These are phyloP conservation scores for Anoncus sp. DNA, from an alignment of 2,888 invertebrate genomes.

Conservation along the genomic window DNA sequence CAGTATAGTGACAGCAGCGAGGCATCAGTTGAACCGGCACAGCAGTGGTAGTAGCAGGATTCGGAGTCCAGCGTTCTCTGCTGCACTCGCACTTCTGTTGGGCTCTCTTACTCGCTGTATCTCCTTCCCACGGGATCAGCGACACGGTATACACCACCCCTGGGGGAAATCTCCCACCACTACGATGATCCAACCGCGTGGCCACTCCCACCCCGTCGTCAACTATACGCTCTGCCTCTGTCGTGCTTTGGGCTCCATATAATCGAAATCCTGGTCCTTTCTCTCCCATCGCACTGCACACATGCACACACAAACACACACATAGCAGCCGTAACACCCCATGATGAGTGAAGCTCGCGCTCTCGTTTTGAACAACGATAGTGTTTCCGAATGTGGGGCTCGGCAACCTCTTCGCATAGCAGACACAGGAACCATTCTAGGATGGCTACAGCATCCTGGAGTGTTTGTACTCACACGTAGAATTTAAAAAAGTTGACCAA, in stretches of 20 bases:
- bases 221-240: constrained; percentile 22
- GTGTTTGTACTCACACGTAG: neutral
- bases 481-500: neutral
- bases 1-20: too few species aligned
- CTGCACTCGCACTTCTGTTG: constrained; percentile 54
- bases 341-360: constrained; percentile 30
- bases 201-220: constrained; percentile 51
- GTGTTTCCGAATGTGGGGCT: constrained; percentile 17
- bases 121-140: constrained; percentile 58
- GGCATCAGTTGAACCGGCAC: constrained; percentile 28
- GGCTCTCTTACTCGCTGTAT: constrained; percentile 49
- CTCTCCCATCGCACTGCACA: constrained; percentile 33
- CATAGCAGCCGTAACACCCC: constrained; percentile 38
- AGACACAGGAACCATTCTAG: neutral
- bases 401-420: constrained; percentile 6
- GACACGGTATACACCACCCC: constrained; percentile 32
- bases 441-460: neutral
- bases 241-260: constrained; percentile 36
- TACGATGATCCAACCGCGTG: constrained; percentile 38
- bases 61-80: constrained; percentile 40
- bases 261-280: constrained; percentile 48
- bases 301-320: too few species aligned
- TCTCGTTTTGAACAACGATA: constrained; percentile 5
- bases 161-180: constrained; percentile 46
- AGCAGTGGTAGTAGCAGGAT: constrained; percentile 4